Evolutionary conservation across 2,113 vertebrate species (phyloP).

Genomic region (Pedionomus torquatus): DNA sequence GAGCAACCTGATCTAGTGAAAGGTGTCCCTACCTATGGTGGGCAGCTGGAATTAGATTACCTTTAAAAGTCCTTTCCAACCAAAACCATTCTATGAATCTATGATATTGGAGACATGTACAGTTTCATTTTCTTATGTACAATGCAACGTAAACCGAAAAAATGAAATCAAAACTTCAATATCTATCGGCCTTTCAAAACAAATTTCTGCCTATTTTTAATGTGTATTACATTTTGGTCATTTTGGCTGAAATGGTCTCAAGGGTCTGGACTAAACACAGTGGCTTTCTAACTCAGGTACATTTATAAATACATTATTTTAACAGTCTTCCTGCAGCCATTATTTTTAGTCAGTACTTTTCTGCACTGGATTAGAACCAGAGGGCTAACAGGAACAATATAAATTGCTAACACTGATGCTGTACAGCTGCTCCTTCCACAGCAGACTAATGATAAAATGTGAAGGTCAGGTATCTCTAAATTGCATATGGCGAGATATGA

Average conservation of each 20-base stretch:
- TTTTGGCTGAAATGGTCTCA: background rate
- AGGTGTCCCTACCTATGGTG: background rate
- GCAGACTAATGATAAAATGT: background rate
- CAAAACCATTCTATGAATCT: background rate
- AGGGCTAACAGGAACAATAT: background rate
- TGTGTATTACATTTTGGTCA: background rate
- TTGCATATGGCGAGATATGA: background rate
- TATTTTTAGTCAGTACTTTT: background rate
- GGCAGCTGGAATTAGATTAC: background rate
- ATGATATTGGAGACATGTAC: background rate
- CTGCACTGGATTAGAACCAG: conserved; percentile 6
- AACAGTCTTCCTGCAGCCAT: background rate
- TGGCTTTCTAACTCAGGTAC: background rate
- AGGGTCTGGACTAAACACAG: background rate
- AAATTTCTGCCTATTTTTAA: background rate
- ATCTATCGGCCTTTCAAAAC: background rate
- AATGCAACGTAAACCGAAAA: background rate
- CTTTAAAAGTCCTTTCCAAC: background rate
- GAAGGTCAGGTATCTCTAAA: background rate
- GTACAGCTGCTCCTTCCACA: background rate
- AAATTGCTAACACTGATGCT: background rate
- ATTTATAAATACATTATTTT: background rate
- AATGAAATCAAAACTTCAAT: background rate
- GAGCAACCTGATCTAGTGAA: background rate
- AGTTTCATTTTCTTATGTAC: background rate